phyloP scores from a whole-genome alignment of 2,113 vertebrate genomes.

The Damaliscus lunatus region DNA sequence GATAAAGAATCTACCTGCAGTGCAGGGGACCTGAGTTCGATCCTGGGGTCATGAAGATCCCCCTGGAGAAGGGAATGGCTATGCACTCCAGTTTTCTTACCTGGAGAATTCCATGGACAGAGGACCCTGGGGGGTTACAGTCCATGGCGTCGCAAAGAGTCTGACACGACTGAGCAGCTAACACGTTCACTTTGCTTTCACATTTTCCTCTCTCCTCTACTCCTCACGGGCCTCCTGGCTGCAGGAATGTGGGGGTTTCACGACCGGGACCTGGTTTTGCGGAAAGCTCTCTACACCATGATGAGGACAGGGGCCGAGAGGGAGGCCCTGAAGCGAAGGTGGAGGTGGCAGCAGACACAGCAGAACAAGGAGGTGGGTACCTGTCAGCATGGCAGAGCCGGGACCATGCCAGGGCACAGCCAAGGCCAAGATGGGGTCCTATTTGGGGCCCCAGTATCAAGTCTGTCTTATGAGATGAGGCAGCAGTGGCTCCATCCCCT shows the following conservation, averaged over 20 bases:
- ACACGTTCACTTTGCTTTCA: neutral
- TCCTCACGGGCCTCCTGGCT: neutral
- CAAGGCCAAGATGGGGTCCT: rapidly evolving
- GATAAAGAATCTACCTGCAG: neutral
- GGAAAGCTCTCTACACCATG: constrained; percentile 97
- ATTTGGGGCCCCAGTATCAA: neutral
- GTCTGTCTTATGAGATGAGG: neutral
- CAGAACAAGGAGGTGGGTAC: constrained; percentile 97
- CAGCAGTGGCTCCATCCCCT: neutral
- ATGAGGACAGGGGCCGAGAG: constrained; percentile 96
- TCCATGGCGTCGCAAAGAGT: neutral
- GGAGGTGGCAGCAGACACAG: constrained; percentile 98
- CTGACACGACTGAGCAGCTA: rapidly evolving
- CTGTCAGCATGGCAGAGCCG: rapidly evolving
- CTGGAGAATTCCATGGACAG: neutral
- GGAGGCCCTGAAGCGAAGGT: constrained; percentile 95
- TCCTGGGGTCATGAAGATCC: neutral
- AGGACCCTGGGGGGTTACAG: neutral
- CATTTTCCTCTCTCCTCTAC: neutral
- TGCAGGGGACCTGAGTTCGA: neutral
- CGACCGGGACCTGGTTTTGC: constrained; percentile 95
- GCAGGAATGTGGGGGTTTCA: constrained; percentile 99
- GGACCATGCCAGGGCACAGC: rapidly evolving
- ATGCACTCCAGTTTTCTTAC: neutral
- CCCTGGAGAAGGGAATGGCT: neutral